A percentile compares a stretch with the other conserved stretches of the same genome.
phyloP scores from a whole-genome alignment of 2,888 invertebrate species.

The Neoaliturus tenellus region DNA sequence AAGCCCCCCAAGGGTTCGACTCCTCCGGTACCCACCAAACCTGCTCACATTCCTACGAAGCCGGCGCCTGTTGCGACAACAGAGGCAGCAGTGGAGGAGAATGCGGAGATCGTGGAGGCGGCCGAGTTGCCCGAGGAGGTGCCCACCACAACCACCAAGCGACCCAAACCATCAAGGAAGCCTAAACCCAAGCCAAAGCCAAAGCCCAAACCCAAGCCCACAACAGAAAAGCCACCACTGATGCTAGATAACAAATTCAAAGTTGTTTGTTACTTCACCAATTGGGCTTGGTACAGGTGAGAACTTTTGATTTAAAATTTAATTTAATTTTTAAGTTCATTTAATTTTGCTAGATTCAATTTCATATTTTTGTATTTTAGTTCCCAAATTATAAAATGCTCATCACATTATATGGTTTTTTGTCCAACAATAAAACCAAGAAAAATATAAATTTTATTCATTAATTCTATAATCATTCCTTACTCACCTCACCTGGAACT shows the following conservation, averaged over 20 bases:
- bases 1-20: slow-evolving; percentile 30
- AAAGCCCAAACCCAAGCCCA: slow-evolving; percentile 63
- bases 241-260: slow-evolving; percentile 76
- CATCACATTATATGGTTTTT: no score
- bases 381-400: no score
- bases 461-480: no score
- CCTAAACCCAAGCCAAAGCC: slow-evolving; percentile 61
- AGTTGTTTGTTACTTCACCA: slow-evolving; percentile 94
- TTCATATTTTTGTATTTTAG: no score
- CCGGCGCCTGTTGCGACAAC: slow-evolving; percentile 55
- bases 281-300: slow-evolving; percentile 92
- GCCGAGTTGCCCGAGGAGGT: slow-evolving; percentile 40
- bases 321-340: no score
- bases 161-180: slow-evolving; percentile 60
- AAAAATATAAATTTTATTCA: no score
- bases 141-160: slow-evolving; percentile 53
- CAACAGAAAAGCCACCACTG: not conserved
- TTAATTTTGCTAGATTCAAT: no score
- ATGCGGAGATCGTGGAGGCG: slow-evolving; percentile 49
- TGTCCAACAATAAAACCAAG: no score
- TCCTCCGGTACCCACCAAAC: slow-evolving; percentile 58
- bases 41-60: slow-evolving; percentile 58
- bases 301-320: not conserved
- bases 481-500: no score
- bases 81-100: slow-evolving; percentile 59